Evolutionary conservation across 2,113 vertebrate species (phyloP), one percentile per base, ranked within the genome.

Genomic region (Xyrauchen texanus): DNA sequence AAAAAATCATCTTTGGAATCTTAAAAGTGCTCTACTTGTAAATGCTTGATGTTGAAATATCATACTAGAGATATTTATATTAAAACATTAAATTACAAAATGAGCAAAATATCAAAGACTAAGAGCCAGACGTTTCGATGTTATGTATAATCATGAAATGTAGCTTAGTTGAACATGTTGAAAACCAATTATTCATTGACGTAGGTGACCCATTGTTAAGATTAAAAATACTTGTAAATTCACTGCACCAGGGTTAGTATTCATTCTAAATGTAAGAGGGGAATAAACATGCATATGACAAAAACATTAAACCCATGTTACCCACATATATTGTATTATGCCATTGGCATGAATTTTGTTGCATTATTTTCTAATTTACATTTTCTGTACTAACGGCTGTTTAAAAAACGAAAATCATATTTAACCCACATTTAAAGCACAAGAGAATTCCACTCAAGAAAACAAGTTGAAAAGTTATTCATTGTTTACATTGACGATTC

Each of bases 331-430:
- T 9, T 62, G 4, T 1, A 70, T 70, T 63, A 7, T 52, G 76
- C 11, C 46, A 74, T 6, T 34, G 46, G 16, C 71, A 76, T 11
- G 45, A 84, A 66, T 46, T 57, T 12, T 21, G 77, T 83, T 63
- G 85, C 80, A 46, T 87, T 91, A 89, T 90, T 83, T 90, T 87
- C 82, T 87, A 55, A 61, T 2, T 92, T 90, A 92, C 91, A 93
- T 93, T 90, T 88, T 90, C 77, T 84, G 92, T 93, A 93, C 89
- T 90, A 85, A 86, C 71, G 89, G 90, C 91, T 92, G 87, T 88
- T 83, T 83, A 73, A 89, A 90, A 91, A 87, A 72, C 88, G 91
- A 88, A 82, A 72, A 72, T 52, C 57, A 10, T 70, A 52, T 78
- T 71, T 81, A 46, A 42, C 0, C 16, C 49, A 79, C 76, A 62